A percentile compares a stretch with the other conserved stretches of the same genome.
phyloP scores from a whole-genome alignment of 2,888 invertebrate species.

The Stegana nigrithorax region DNA sequence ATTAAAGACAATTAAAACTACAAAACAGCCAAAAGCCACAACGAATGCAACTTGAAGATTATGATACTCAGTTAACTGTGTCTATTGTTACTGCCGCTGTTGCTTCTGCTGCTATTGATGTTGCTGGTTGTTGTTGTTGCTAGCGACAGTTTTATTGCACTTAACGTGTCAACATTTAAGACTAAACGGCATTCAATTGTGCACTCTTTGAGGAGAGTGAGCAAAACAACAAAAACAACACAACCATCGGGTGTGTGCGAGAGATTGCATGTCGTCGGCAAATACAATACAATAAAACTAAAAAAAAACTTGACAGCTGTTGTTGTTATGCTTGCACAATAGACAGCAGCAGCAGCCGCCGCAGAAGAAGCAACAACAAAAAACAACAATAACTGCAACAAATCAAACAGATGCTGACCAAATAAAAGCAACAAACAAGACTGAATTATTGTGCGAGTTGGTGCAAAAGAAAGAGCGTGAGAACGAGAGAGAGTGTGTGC shows the following conservation, averaged over 20 bases:
- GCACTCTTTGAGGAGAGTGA: background rate
- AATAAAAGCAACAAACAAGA: background rate
- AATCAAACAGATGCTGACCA: background rate
- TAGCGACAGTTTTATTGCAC: background rate
- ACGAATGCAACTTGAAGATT: background rate
- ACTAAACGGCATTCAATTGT: too few relatives aligned
- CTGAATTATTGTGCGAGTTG: background rate
- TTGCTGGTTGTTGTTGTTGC: background rate
- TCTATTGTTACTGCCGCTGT: too few relatives aligned
- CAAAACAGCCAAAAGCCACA: conserved; percentile 8
- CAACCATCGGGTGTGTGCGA: background rate
- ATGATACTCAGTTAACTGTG: too few relatives aligned
- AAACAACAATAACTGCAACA: background rate
- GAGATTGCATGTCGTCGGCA: background rate
- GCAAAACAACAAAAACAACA: background rate
- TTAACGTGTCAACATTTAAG: background rate
- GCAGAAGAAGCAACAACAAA: background rate
- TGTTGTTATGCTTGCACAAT: conserved; percentile 6
- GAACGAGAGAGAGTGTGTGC: conserved; percentile 42
- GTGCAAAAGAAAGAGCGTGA: conserved; percentile 6
- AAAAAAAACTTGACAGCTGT: conserved; percentile 6
- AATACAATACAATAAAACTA: background rate
- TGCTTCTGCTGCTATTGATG: too few relatives aligned
- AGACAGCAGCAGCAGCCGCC: background rate
- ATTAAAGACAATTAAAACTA: conserved; percentile 56